A percentile compares a stretch with the other conserved stretches of the same genome.
Evolutionary conservation across 2,888 invertebrate genomes (phyloP).

Genomic region (Cephus pygmeus): DNA sequence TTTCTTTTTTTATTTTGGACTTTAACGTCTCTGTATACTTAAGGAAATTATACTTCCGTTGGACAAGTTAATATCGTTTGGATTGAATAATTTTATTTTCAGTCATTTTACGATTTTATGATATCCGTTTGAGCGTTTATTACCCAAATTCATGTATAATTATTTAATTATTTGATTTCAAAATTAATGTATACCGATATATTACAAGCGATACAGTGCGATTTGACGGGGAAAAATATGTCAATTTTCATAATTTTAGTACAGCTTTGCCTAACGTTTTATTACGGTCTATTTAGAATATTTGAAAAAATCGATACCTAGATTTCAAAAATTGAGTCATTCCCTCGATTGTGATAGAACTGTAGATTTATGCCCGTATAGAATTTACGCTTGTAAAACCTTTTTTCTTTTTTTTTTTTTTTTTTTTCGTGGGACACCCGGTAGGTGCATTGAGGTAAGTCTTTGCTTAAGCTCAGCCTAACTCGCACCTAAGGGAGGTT

Average conservation of each 20-base stretch:
- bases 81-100: not conserved
- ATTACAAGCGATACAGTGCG: too few species aligned
- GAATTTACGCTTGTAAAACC: not conserved
- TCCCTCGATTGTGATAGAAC: not conserved
- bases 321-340: not conserved
- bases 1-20: not conserved
- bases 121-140: too few species aligned
- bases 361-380: not conserved
- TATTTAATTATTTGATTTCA: too few species aligned
- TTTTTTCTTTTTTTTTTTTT: not conserved
- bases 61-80: not conserved
- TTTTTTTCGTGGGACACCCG: not conserved
- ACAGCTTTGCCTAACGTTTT: not conserved
- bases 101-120: not conserved
- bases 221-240: not conserved
- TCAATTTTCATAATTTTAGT: not conserved
- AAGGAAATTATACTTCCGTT: not conserved
- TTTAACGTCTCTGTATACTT: not conserved
- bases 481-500: constrained; percentile 21
- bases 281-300: not conserved
- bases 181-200: too few species aligned
- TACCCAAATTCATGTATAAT: too few species aligned
- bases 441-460: not conserved
- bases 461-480: constrained; percentile 19
- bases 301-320: not conserved